Conservation (phyloP, 2,113 vertebrate genomes). For the Lampris incognitus region DNA sequence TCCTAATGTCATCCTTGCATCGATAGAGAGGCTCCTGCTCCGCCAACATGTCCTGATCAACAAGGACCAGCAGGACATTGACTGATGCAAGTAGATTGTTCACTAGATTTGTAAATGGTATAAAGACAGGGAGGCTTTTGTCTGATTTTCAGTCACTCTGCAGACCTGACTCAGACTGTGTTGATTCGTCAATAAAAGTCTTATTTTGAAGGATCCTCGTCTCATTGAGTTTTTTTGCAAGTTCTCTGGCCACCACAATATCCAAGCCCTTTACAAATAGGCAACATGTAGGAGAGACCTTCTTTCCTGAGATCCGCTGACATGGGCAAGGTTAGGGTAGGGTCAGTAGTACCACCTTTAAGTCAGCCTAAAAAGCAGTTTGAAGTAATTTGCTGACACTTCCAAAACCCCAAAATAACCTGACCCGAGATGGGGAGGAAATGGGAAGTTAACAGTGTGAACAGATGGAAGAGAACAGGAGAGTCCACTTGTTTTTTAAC, state of each 20-base stretch:
- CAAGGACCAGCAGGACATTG: no score
- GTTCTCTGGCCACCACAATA: neutral
- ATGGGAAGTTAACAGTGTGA: slow-evolving; percentile 22
- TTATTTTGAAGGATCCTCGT: no score
- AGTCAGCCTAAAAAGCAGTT: slow-evolving; percentile 18
- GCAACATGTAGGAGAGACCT: neutral
- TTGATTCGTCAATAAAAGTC: no score
- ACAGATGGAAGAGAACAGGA: slow-evolving; percentile 12
- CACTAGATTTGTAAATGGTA: no score
- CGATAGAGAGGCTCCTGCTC: no score
- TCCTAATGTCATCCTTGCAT: no score
- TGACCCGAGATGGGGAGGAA: slow-evolving; percentile 21
- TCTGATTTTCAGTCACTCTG: no score
- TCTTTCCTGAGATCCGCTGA: neutral
- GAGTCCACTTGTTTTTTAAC: slow-evolving; percentile 26
- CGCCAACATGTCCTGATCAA: no score
- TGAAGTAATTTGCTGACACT: slow-evolving; percentile 20
- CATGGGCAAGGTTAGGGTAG: neutral
- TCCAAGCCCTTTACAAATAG: neutral
- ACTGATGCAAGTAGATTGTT: no score
- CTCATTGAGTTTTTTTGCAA: no score
- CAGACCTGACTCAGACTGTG: no score
- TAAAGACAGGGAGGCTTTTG: no score
- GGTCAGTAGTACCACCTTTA: neutral
- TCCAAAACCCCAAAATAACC: slow-evolving; percentile 29